Conservation (phyloP, 2,113 vertebrate genomes). For the Hydropotes inermis region DNA sequence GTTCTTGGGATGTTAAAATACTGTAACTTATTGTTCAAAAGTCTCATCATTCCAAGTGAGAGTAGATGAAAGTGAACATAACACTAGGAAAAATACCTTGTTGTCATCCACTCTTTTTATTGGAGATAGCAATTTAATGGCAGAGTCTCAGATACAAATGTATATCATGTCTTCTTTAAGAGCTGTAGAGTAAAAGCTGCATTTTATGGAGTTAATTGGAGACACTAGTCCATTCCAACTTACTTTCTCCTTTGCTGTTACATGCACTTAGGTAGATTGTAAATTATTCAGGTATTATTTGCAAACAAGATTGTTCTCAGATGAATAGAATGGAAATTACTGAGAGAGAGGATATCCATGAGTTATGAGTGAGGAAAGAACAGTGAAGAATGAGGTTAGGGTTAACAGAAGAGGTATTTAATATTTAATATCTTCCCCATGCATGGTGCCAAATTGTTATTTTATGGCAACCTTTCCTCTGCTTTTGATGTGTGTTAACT, state of each 20-base stretch:
- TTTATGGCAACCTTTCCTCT: constrained; percentile 79
- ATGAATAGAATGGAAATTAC: constrained; percentile 16
- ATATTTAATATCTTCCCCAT: constrained; percentile 42
- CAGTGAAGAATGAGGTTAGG: neutral
- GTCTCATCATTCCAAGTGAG: constrained; percentile 34
- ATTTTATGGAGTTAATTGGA: constrained; percentile 51
- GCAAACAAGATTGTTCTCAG: constrained; percentile 45
- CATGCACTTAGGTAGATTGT: constrained; percentile 2
- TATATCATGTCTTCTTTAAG: neutral
- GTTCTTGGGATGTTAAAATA: constrained; percentile 22
- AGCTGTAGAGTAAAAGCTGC: constrained; percentile 41
- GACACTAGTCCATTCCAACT: constrained; percentile 11
- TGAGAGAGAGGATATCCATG: neutral
- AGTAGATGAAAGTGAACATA: neutral
- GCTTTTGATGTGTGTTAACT: constrained; percentile 73
- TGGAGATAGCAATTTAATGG: neutral
- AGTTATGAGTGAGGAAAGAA: neutral
- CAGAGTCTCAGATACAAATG: neutral
- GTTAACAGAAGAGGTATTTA: constrained; percentile 15
- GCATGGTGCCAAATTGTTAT: constrained; percentile 75
- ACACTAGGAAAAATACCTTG: constrained; percentile 33
- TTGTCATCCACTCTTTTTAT: neutral
- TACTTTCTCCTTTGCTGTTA: constrained; percentile 42
- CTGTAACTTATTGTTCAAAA: constrained; percentile 1
- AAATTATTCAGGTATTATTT: constrained; percentile 66